These are phyloP conservation scores for Bombus balteatus DNA, from an alignment of 1,140 invertebrate genomes.

Conservation along the genomic window DNA sequence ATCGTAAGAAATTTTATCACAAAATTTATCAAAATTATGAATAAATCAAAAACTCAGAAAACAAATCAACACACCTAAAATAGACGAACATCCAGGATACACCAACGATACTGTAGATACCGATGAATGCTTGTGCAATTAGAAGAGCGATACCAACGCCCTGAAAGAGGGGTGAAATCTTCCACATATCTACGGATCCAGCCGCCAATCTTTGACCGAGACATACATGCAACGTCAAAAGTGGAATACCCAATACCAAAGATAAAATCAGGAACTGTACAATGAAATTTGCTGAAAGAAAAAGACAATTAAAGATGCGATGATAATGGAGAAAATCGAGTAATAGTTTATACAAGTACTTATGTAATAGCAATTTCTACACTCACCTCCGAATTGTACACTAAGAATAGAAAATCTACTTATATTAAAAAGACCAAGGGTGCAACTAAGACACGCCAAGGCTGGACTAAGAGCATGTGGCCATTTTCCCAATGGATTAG, in stretches of 20 bases:
- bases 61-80: slow-evolving; percentile 80
- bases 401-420: slow-evolving; percentile 94
- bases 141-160: slow-evolving; percentile 93
- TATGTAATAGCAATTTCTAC: not conserved
- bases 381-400: slow-evolving; percentile 92
- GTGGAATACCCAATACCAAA: slow-evolving; percentile 91
- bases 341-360: not conserved
- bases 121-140: slow-evolving; percentile 90
- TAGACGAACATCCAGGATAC: slow-evolving; percentile 96
- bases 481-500: slow-evolving; percentile 86
- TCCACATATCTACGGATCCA: slow-evolving; percentile 95
- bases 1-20: not conserved
- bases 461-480: slow-evolving; percentile 91
- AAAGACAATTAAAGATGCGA: not conserved
- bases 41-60: too few relatives aligned
- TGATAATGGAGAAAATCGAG: not conserved
- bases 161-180: slow-evolving; percentile 94
- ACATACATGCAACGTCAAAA: slow-evolving; percentile 92
- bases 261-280: slow-evolving; percentile 94
- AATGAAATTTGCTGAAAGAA: slow-evolving; percentile 90
- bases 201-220: slow-evolving; percentile 92
- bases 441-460: slow-evolving; percentile 92
- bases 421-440: slow-evolving; percentile 93
- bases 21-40: not conserved
- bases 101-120: slow-evolving; percentile 93